Evolutionary conservation across 1,140 invertebrate genomes (phyloP).

Genomic region (Drosophila tsacasi): DNA sequence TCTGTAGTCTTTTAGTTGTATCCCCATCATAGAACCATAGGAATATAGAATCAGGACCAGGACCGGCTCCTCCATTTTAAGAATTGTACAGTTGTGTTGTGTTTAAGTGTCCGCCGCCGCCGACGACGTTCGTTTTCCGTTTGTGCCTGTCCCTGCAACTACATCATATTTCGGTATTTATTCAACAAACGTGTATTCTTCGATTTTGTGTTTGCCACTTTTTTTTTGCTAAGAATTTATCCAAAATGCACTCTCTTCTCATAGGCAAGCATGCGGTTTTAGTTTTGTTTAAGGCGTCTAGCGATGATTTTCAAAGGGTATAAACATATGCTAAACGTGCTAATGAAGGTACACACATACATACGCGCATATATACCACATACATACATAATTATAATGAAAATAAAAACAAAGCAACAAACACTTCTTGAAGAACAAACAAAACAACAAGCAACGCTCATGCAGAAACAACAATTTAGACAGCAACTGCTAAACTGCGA

Average conservation of each 20-base stretch:
- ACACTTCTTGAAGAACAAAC: conserved; percentile 60
- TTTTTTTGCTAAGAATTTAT: conserved; percentile 58
- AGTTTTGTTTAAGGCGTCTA: conserved; percentile 44
- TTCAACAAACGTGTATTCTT: conserved; percentile 30
- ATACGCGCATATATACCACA: conserved; percentile 42
- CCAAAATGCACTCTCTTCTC: conserved; percentile 54
- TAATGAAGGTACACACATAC: conserved; percentile 61
- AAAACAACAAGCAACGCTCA: conserved; percentile 38
- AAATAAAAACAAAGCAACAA: conserved; percentile 56
- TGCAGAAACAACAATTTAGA: conserved; percentile 60
- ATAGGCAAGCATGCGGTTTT: conserved; percentile 25
- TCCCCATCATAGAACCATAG: conserved; percentile 9
- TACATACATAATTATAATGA: conserved; percentile 62
- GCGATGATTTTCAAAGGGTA: conserved; percentile 49
- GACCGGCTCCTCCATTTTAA: conserved; percentile 30
- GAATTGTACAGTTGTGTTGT: conserved; percentile 64
- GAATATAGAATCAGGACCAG: conserved; percentile 26
- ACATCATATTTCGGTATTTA: conserved; percentile 55
- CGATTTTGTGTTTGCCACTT: conserved; percentile 35
- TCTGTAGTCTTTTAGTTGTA: conserved; percentile 42
- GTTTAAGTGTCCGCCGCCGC: conserved; percentile 46
- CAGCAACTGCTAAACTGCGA: conserved; percentile 53
- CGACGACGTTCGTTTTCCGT: conserved; percentile 46
- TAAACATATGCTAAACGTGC: conserved; percentile 64
- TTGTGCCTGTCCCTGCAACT: conserved; percentile 51